phyloP scores from a whole-genome alignment of 2,113 vertebrate genomes.

The Malurus cyaneus region DNA sequence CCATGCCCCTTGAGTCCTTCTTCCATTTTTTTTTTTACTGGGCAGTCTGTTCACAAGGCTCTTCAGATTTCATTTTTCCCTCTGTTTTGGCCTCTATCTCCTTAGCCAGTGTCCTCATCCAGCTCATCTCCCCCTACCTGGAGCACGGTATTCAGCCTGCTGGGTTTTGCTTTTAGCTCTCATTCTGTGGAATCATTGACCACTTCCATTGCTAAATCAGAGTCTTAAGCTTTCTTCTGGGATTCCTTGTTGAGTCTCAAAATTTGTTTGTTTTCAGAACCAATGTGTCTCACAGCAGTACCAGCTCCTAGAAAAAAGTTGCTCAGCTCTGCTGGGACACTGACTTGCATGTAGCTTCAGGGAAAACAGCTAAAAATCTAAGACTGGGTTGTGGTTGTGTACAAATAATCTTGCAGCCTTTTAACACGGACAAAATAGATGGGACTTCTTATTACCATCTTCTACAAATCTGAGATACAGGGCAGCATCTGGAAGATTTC shows the following conservation, averaged over 20 bases:
- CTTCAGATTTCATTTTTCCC: background rate
- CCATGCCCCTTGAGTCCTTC: background rate
- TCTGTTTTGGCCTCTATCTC: rapidly evolving
- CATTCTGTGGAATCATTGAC: background rate
- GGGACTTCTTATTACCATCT: background rate
- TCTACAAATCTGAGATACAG: background rate
- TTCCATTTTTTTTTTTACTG: background rate
- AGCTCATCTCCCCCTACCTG: background rate
- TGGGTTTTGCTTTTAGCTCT: background rate
- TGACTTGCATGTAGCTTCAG: background rate
- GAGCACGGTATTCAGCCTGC: background rate
- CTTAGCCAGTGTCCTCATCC: background rate
- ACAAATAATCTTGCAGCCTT: background rate
- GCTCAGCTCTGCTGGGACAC: background rate
- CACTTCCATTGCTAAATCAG: background rate
- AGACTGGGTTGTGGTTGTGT: background rate
- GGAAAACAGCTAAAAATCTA: background rate
- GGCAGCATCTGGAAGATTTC: background rate
- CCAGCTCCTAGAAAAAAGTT: background rate
- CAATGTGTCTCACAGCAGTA: background rate
- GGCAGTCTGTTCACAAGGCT: background rate
- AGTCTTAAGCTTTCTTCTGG: background rate
- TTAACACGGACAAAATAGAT: background rate
- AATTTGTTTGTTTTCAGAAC: background rate
- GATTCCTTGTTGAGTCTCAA: background rate